Evolutionary conservation across 2,113 vertebrate species (phyloP), one percentile per base, ranked within the genome.

Genomic region (Hiodon alosoides): DNA sequence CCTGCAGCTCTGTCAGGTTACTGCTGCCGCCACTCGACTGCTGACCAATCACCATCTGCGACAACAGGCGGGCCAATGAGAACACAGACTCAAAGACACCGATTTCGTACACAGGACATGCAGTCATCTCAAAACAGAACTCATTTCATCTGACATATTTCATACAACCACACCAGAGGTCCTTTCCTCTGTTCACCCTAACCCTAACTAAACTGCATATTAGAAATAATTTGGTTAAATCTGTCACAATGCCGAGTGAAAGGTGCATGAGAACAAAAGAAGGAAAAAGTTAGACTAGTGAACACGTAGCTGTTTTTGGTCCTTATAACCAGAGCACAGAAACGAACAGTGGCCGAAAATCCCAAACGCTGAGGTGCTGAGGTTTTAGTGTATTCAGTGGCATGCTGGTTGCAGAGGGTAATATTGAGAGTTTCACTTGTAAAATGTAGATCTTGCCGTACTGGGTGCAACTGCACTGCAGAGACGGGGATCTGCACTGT

Each of bases 31-130:
- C 70, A 84, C 93, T 92, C 84, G 94, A 92, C 90, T 98, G 97
- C 88, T 95, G 97, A 8, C 96, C 97, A 85, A 99, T 98, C 86
- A 99, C 95, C 97, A 99, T 99, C 97, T 99, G 89, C 10, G 59
- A 31, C 82, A 60, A 31, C 31, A 31, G 31, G 31, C 31, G 31
- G 31, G 31, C 31, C 31, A 81, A n/a, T 78, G 58, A 76, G 75
- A 65, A 78, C 54, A 57, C 61, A 3, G 4, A 55, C 2, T 3
- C 7, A n/a, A 71, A 77, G 78, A 84, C 80, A 85, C 31, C 2
- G 31, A 31, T 31, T 31, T 31, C 31, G 2, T 31, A 31, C 31
- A 31, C 31, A 31, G 81, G 13, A 51, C 66, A n/a, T 14, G 66
- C 47, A 6, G 31, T 2, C n/a, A n/a, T 31, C 31, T 31, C 31